Percentiles rank a stretch among this genome's conserved stretches.
Evolutionary conservation across 2,113 vertebrate species (phyloP).

Genomic region (Plectropomus leopardus): DNA sequence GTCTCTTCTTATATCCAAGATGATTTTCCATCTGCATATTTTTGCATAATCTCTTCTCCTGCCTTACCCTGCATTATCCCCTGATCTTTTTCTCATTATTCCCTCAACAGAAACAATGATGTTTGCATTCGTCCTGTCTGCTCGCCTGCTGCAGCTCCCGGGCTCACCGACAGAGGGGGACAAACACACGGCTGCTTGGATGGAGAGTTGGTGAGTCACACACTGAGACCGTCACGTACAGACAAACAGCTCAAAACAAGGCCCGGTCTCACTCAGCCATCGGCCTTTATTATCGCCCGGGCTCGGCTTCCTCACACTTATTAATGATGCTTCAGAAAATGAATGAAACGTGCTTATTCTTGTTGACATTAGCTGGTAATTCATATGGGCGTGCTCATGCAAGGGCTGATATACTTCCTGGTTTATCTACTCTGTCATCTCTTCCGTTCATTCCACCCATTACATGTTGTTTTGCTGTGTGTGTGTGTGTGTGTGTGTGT

Average conservation of each 20-base stretch:
- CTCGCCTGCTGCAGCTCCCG: constrained; percentile 32
- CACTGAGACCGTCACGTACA: constrained; percentile 58
- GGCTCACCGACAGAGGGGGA: constrained; percentile 57
- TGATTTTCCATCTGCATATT: background rate
- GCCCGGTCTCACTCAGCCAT: constrained; percentile 25
- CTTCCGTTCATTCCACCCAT: background rate
- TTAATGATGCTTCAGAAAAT: background rate
- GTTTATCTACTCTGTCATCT: constrained; percentile 16
- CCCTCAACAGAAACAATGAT: constrained; percentile 13
- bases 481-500: too few relatives aligned
- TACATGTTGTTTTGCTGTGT: background rate
- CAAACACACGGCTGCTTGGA: constrained; percentile 22
- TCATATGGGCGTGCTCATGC: background rate
- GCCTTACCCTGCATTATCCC: background rate
- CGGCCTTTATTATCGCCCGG: constrained; percentile 14
- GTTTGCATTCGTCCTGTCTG: constrained; percentile 1
- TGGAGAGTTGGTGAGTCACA: constrained; percentile 73
- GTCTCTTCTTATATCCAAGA: background rate
- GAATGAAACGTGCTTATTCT: accelerated
- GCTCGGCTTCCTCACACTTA: background rate
- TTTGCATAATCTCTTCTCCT: background rate
- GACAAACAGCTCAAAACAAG: constrained; percentile 49
- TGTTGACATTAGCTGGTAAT: background rate
- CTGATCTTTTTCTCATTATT: constrained; percentile 1
- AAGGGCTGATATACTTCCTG: constrained; percentile 16